These are phyloP conservation scores for Tachypleus tridentatus DNA, from an alignment of 1,140 invertebrate genomes.

Conservation along the genomic window DNA sequence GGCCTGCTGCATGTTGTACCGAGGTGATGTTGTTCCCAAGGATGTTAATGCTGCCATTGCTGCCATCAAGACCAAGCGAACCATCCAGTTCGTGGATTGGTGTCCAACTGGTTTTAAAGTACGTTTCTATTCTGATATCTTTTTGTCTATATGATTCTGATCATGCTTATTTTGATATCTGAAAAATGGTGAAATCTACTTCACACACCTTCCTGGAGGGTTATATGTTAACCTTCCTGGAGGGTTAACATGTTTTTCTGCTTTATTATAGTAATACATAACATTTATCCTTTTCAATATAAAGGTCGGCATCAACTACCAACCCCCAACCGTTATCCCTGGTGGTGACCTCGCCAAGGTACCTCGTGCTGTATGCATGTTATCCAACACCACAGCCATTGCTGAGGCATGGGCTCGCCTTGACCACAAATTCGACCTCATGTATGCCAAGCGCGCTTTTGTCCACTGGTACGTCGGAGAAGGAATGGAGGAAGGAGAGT, in stretches of 20 bases:
- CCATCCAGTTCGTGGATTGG: conserved; percentile 47
- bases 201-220: no score
- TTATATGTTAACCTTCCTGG: not conserved
- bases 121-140: no score
- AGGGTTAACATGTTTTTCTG: conserved; percentile 30
- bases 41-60: conserved; percentile 74
- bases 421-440: conserved; percentile 46
- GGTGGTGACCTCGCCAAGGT: conserved; percentile 76
- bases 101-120: conserved; percentile 30
- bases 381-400: conserved; percentile 52
- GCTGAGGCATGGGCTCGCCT: conserved; percentile 54
- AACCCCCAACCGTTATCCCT: conserved; percentile 68
- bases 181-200: no score
- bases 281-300: conserved; percentile 13
- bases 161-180: no score
- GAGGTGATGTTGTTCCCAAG: conserved; percentile 61
- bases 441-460: conserved; percentile 44
- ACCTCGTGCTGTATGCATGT: conserved; percentile 69
- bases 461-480: conserved; percentile 37
- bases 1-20: conserved; percentile 22
- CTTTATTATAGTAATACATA: conserved; percentile 31
- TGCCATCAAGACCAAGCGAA: conserved; percentile 65
- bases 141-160: no score
- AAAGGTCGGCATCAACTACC: conserved; percentile 54
- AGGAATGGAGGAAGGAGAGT: conserved; percentile 31